These are phyloP conservation scores for Cryptocephalus moraei DNA, from an alignment of 2,888 invertebrate genomes.

Conservation along the genomic window DNA sequence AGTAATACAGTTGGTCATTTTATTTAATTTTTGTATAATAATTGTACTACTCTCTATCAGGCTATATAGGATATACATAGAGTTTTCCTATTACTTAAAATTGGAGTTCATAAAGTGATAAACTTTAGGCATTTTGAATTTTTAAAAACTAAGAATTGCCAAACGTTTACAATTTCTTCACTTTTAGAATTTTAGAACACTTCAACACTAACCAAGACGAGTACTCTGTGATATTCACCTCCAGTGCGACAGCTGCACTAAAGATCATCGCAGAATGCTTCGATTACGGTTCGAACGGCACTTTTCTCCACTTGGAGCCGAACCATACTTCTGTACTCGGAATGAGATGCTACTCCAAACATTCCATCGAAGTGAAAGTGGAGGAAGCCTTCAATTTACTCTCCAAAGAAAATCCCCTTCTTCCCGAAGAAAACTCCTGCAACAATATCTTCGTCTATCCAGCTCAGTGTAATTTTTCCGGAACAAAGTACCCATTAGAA, in stretches of 20 bases:
- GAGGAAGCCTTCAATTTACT: conserved; percentile 43
- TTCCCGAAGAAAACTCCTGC: conserved; percentile 34
- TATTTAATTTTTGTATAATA: too few relatives aligned
- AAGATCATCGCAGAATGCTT: conserved; percentile 80
- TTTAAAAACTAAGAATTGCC: too few relatives aligned
- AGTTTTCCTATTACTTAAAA: too few relatives aligned
- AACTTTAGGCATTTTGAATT: too few relatives aligned
- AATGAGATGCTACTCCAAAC: conserved; percentile 64
- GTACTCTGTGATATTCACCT: conserved; percentile 87
- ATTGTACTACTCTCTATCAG: too few relatives aligned
- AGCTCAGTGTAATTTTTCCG: conserved; percentile 92
- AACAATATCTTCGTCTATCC: conserved; percentile 66
- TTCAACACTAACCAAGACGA: conserved; percentile 73
- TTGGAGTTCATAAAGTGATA: too few relatives aligned
- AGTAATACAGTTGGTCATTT: too few relatives aligned
- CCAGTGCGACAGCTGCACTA: conserved; percentile 80
- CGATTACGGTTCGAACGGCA: conserved; percentile 40
- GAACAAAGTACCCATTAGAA: conserved; percentile 74
- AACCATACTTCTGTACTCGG: conserved; percentile 95
- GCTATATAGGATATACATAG: too few relatives aligned
- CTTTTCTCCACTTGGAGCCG: conserved; percentile 74
- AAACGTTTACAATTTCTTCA: too few relatives aligned
- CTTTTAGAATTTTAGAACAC: conserved; percentile 63
- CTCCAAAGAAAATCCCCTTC: conserved; percentile 3
- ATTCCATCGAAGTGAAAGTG: conserved; percentile 48